Evolutionary conservation across 2,113 vertebrate genomes (phyloP).

Genomic region (Scolopax mira): DNA sequence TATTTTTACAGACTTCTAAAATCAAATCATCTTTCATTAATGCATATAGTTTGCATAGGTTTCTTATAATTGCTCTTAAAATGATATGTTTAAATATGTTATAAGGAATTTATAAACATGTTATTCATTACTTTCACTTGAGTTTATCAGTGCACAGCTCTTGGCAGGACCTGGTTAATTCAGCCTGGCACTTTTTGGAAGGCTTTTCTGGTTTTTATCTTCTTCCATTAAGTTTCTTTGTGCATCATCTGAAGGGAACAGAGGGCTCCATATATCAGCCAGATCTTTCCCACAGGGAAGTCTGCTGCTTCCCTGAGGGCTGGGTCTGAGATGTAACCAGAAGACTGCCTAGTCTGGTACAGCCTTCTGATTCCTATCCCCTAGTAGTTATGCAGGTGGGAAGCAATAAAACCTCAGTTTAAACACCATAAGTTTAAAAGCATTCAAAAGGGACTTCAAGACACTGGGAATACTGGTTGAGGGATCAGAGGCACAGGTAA

Average conservation of each 20-base stretch:
- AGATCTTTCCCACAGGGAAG: too few relatives aligned
- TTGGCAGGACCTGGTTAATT: background rate
- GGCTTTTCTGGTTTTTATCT: background rate
- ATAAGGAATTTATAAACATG: background rate
- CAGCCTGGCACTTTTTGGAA: background rate
- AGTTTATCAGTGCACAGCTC: background rate
- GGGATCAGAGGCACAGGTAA: too few relatives aligned
- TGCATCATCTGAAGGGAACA: background rate
- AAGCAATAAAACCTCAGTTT: too few relatives aligned
- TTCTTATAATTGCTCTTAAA: background rate
- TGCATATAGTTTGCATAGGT: background rate
- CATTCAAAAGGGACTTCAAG: too few relatives aligned
- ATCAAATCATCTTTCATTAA: background rate
- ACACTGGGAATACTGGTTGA: too few relatives aligned
- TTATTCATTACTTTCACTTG: background rate
- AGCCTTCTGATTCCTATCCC: too few relatives aligned
- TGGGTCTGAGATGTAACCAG: too few relatives aligned
- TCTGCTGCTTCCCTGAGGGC: too few relatives aligned
- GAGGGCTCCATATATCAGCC: too few relatives aligned
- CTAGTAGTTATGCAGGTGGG: too few relatives aligned
- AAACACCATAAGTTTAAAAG: too few relatives aligned
- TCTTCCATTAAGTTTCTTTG: accelerated
- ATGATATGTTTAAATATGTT: background rate
- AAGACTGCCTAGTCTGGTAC: too few relatives aligned
- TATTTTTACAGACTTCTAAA: background rate